A percentile compares a stretch with the other conserved stretches of the same genome.
Conservation (phyloP, 1,140 invertebrate genomes). For the Aricia agestis region DNA sequence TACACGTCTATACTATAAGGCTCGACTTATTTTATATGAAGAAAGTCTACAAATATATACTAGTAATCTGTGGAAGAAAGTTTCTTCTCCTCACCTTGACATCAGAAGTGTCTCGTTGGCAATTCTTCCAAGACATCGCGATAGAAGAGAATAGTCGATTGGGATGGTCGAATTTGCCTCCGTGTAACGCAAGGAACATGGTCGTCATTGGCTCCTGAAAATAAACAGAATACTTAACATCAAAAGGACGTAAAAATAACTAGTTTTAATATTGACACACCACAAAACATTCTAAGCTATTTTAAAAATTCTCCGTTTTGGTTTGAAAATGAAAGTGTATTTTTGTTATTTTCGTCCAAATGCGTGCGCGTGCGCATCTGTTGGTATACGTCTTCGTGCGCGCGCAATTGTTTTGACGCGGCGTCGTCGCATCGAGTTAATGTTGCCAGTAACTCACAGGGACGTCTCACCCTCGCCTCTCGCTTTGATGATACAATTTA, state of each 20-base stretch:
- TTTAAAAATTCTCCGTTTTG: neutral
- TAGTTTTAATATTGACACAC: neutral
- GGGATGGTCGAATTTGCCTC: slow-evolving; percentile 98
- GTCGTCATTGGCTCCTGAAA: slow-evolving; percentile 97
- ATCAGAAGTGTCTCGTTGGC: slow-evolving; percentile 98
- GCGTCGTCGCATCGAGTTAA: slow-evolving; percentile 35
- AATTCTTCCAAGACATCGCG: slow-evolving; percentile 97
- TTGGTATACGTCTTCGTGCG: slow-evolving; percentile 25
- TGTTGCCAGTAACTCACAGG: slow-evolving; percentile 44
- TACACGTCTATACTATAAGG: too few species aligned
- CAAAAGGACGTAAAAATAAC: slow-evolving; percentile 2
- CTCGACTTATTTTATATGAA: too few species aligned
- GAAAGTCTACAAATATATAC: too few species aligned
- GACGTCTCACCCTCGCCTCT: slow-evolving; percentile 27
- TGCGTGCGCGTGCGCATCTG: slow-evolving; percentile 37
- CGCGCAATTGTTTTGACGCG: slow-evolving; percentile 43
- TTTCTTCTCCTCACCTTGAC: slow-evolving; percentile 87
- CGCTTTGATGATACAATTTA: slow-evolving; percentile 37
- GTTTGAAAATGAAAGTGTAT: neutral
- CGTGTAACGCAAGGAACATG: slow-evolving; percentile 98
- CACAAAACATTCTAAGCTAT: neutral
- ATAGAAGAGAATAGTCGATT: slow-evolving; percentile 97
- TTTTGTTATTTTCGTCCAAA: neutral
- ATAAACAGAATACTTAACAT: neutral
- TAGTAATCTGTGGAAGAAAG: too few species aligned